Conservation (phyloP, 2,888 invertebrate genomes). For the Hololepta plana region DNA sequence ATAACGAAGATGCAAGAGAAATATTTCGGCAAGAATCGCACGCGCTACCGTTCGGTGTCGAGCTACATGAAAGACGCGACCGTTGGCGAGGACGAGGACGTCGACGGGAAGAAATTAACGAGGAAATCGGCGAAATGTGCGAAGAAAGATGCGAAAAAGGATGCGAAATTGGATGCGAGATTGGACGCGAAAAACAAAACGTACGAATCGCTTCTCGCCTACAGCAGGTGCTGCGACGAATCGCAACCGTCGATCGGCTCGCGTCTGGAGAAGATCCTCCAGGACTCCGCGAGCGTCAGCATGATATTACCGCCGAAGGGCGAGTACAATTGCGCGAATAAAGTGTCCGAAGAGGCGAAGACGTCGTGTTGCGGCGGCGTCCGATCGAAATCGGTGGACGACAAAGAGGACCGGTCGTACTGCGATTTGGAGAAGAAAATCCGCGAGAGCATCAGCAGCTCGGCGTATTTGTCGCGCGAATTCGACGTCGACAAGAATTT, state of each 20-base stretch:
- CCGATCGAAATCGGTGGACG: too few species aligned
- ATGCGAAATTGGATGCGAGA: too few species aligned
- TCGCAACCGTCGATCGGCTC: too few species aligned
- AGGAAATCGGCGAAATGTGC: slow-evolving; percentile 6
- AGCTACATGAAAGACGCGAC: slow-evolving; percentile 7
- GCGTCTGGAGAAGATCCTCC: too few species aligned
- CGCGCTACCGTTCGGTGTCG: slow-evolving; percentile 1
- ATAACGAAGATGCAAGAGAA: slow-evolving; percentile 17
- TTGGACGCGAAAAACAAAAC: background rate
- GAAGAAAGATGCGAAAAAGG: background rate
- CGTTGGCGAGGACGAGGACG: slow-evolving; percentile 9
- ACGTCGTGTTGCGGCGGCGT: too few species aligned
- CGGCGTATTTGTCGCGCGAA: background rate
- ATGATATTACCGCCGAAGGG: too few species aligned
- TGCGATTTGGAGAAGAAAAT: slow-evolving; percentile 1
- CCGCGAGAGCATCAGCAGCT: background rate
- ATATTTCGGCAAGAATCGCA: slow-evolving; percentile 11
- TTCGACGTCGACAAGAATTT: background rate
- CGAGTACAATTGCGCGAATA: too few species aligned
- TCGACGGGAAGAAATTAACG: slow-evolving; percentile 6
- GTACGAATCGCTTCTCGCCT: too few species aligned
- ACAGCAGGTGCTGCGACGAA: too few species aligned
- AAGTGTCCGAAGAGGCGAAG: too few species aligned
- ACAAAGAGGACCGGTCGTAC: background rate
- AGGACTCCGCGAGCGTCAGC: too few species aligned